Base-by-base conservation (phyloP, 2,888 invertebrate genomes). In the Hyposoter dolosus region DNA sequence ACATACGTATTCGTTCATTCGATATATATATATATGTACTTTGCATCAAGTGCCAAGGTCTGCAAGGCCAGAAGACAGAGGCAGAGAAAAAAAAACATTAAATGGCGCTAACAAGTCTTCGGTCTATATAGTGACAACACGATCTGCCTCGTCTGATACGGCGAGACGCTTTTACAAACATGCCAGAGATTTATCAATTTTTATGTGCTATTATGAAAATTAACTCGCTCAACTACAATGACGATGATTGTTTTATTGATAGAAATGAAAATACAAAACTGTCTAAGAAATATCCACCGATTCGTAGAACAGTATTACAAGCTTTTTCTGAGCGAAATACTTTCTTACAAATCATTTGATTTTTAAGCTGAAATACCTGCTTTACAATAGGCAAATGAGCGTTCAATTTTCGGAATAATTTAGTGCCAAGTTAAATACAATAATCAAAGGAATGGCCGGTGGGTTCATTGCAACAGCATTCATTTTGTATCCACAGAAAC, bases 31-130 rank as follows among this genome's bases (percentile, higher is more conserved):
- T 63, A 69, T 43, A 35, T 78, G 28, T 66, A 78, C 19, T 12
- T 53, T 82, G 74, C 50, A 60, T 40, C 84, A 66, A 45, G 81
- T 86, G 86, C 86, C 86, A 86, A 86, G 78, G 81, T 74, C 74
- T 56, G 75, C 74, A 78, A 82, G 74, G 81, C 83, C 78, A 63
- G 74, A 75, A 50, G 63, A 71, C 35, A 6, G 32, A n/a, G 53
- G 23, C n/a, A 50, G 28, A 76, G 65, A 77, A 78, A 74, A 63
- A 43, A 56, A 80, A 47, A 69, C 35, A 60, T 45, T 47, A n/a
- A 47, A 63, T 69, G 28, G 81, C 63, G 81, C 81, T 83, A 83
- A 77, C 45, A 28, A 82, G 56, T 77, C 47, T 40, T 65, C 32
- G 32, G 32, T 76, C 66, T 40, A 10, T 40, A 40, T 10, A 32